Conservation (phyloP, 2,888 invertebrate species). For the Trichogramma dendrolimi region DNA sequence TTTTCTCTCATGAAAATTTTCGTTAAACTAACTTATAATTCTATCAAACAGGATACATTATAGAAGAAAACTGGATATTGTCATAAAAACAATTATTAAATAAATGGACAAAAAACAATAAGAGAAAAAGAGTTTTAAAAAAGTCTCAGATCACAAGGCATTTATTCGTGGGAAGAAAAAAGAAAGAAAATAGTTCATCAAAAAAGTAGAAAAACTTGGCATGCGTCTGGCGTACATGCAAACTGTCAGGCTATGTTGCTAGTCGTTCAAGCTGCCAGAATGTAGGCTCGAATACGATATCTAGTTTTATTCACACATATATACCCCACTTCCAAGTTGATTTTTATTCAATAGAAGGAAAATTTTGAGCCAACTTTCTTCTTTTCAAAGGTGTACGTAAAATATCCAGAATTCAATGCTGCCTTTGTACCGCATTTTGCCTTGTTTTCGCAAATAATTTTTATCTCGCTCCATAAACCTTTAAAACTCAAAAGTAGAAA, state of each 20-base stretch:
- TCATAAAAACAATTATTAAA: background rate
- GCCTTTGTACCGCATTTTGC: background rate
- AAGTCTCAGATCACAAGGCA: background rate
- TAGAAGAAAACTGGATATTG: background rate
- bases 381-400: background rate
- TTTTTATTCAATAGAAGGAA: background rate
- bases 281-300: conserved; percentile 21
- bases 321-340: background rate
- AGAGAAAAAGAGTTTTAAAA: background rate
- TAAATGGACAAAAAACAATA: background rate
- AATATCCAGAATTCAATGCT: background rate
- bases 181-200: background rate
- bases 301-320: background rate
- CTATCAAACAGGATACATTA: background rate
- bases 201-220: conserved; percentile 38
- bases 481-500: background rate
- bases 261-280: conserved; percentile 26
- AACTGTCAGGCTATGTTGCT: conserved; percentile 13
- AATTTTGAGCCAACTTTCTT: background rate
- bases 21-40: too few species aligned
- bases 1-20: too few species aligned
- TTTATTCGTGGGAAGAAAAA: too few species aligned
- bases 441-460: background rate
- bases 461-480: background rate
- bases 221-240: conserved; percentile 43